Conservation (phyloP, 2,797 vertebrate genomes). For the Gorsachius magnificus region DNA sequence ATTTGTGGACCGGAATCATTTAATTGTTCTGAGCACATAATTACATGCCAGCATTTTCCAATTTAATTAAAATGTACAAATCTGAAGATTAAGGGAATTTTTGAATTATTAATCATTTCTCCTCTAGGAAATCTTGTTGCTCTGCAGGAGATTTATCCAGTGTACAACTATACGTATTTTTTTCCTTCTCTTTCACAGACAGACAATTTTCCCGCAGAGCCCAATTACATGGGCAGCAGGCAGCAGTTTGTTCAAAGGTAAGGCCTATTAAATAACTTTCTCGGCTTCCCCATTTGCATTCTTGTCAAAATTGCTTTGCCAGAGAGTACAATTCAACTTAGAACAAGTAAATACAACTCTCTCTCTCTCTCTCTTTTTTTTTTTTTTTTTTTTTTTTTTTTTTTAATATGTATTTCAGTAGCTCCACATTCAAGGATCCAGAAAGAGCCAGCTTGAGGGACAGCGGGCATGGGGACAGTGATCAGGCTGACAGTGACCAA, state of each 20-base stretch:
- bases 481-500: slow-evolving; percentile 99
- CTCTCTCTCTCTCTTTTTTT: slow-evolving; percentile 36
- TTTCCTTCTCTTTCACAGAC: slow-evolving; percentile 94
- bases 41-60: slow-evolving; percentile 82
- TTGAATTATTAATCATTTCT: slow-evolving; percentile 91
- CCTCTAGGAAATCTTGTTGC: slow-evolving; percentile 89
- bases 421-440: slow-evolving; percentile 98
- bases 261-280: slow-evolving; percentile 88
- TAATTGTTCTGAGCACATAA: slow-evolving; percentile 85
- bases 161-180: slow-evolving; percentile 85
- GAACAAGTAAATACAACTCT: slow-evolving; percentile 75
- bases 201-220: slow-evolving; percentile 99
- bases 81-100: slow-evolving; percentile 82
- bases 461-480: slow-evolving; percentile 98
- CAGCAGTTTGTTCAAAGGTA: slow-evolving; percentile 99
- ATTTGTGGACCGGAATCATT: slow-evolving; percentile 83
- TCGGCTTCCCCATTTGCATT: slow-evolving; percentile 81
- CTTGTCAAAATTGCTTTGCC: slow-evolving; percentile 80
- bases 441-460: slow-evolving; percentile 98
- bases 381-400: neutral
- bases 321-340: slow-evolving; percentile 75
- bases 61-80: slow-evolving; percentile 88
- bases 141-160: slow-evolving; percentile 86
- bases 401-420: slow-evolving; percentile 83
- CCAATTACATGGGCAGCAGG: slow-evolving; percentile 99